A percentile compares a stretch with the other conserved stretches of the same genome.
phyloP scores from a whole-genome alignment of 2,888 invertebrate genomes.

The Mystacides longicornis region DNA sequence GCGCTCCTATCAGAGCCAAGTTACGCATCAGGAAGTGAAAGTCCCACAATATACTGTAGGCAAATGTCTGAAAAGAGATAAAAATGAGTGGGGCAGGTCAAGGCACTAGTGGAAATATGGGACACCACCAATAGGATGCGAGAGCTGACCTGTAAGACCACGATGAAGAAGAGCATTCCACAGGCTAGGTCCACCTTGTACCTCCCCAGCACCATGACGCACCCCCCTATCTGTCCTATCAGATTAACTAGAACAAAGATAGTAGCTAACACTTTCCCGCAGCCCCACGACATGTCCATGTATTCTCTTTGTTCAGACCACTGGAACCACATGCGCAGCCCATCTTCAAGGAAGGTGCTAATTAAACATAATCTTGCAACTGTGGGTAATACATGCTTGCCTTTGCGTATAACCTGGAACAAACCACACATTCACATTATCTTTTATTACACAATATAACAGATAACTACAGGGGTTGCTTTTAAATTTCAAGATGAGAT shows the following conservation, averaged over 20 bases:
- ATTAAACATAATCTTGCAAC: conserved; percentile 94
- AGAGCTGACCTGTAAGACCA: conserved; percentile 75
- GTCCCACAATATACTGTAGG: conserved; percentile 98
- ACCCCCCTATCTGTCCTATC: conserved; percentile 92
- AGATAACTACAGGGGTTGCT: too few species aligned
- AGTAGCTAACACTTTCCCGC: conserved; percentile 89
- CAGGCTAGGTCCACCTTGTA: conserved; percentile 88
- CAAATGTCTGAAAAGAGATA: conserved; percentile 76
- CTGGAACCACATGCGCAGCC: conserved; percentile 98
- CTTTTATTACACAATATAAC: too few species aligned
- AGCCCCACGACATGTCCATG: conserved; percentile 96
- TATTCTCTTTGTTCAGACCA: conserved; percentile 97
- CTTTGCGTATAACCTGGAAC: conserved; percentile 79
- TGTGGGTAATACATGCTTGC: conserved; percentile 89
- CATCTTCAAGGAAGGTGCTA: conserved; percentile 98
- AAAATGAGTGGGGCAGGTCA: too few species aligned
- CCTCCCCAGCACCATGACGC: conserved; percentile 90
- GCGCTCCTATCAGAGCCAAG: conserved; percentile 93
- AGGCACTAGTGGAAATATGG: too few species aligned
- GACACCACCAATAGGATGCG: neutral
- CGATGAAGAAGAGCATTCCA: conserved; percentile 89
- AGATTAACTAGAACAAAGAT: conserved; percentile 94
- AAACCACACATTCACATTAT: conserved; percentile 22
- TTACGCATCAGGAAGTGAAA: conserved; percentile 94
- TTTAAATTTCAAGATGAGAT: too few species aligned